A percentile compares a stretch with the other conserved stretches of the same genome.
These are phyloP conservation scores for Cecropterus lyciades DNA, from an alignment of 1,140 invertebrate genomes.

Conservation along the genomic window DNA sequence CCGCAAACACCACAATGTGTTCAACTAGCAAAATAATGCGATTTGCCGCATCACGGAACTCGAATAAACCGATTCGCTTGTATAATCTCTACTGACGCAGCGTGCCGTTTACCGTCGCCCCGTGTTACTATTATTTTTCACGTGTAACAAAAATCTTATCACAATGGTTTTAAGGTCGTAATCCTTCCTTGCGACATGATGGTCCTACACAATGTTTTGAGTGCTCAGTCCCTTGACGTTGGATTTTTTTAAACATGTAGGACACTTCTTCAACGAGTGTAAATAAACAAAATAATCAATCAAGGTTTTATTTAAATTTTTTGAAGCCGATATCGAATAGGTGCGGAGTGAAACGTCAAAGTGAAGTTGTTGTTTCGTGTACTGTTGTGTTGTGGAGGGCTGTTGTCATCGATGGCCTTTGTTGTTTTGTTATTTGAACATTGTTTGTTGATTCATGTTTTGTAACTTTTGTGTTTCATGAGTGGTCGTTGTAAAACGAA, in stretches of 20 bases:
- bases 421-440: slow-evolving; percentile 42
- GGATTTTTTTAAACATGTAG: slow-evolving; percentile 40
- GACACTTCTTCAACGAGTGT: slow-evolving; percentile 42
- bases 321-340: slow-evolving; percentile 43
- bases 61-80: slow-evolving; percentile 40
- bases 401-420: slow-evolving; percentile 36
- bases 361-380: slow-evolving; percentile 42
- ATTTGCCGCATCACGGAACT: slow-evolving; percentile 46
- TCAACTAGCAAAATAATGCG: slow-evolving; percentile 57
- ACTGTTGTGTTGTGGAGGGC: slow-evolving; percentile 24
- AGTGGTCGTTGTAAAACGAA: slow-evolving; percentile 23
- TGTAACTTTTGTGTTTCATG: slow-evolving; percentile 33
- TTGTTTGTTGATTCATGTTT: slow-evolving; percentile 38
- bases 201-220: slow-evolving; percentile 14
- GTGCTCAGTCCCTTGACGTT: background rate
- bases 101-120: slow-evolving; percentile 41
- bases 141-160: slow-evolving; percentile 15
- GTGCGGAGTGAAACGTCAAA: slow-evolving; percentile 42
- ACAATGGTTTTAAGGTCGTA: slow-evolving; percentile 10
- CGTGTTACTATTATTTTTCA: slow-evolving; percentile 43
- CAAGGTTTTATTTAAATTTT: slow-evolving; percentile 32
- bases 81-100: slow-evolving; percentile 32
- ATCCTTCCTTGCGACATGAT: background rate
- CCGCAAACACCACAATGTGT: slow-evolving; percentile 38
- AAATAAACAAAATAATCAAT: slow-evolving; percentile 45